Base-by-base conservation (phyloP, 1,140 invertebrate genomes). In the Potamilus streckersoni region DNA sequence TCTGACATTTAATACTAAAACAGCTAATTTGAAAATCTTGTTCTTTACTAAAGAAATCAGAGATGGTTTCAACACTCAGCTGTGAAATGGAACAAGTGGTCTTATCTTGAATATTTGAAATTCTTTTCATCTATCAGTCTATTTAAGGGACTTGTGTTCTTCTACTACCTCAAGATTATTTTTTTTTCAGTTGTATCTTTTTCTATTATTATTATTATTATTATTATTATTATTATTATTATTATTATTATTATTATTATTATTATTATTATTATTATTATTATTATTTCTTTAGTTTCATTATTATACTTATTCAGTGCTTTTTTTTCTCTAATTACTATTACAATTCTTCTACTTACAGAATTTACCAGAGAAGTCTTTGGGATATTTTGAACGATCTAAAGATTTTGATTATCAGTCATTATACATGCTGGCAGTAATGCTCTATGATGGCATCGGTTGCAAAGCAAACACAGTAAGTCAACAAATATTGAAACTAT, bases 361-460 rank as follows among this genome's bases (percentile, higher is more conserved):
- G 89, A 84, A 80, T 31, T 57, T 82, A 20, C 87, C 81, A 77
- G 83, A 87, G 15, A 88, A 90, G 76, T 86, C 88, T 13, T 61
- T 76, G 20, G 80, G 80, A 6, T 88, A 85, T 60, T 90, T 90
- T 83, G 85, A 89, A 69, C 76, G 82, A 67, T 83, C 85, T 4
- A 83, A 84, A 62, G 82, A 86, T 14, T 84, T 83, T 80, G 87
- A 90, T 79, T 83, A 78, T 67, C 89, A 90, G 74, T 83, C 87
- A 16, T 67, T 87, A 74, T 90, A 83, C 75, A 87, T 89, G 82
- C 73, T 89, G 20, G 84, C 81, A 11, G 82, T 87, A 58, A 89
- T 90, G 82, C 72, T 84, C 59, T 90, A 86, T 80, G 89, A 90
- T 83, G 88, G 89, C 6, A 73, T 89, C 17, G 88, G 85, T 19